Evolutionary conservation across 1,140 invertebrate genomes (phyloP), one percentile per base, ranked within the genome.

Genomic region (Musca vetustissima): DNA sequence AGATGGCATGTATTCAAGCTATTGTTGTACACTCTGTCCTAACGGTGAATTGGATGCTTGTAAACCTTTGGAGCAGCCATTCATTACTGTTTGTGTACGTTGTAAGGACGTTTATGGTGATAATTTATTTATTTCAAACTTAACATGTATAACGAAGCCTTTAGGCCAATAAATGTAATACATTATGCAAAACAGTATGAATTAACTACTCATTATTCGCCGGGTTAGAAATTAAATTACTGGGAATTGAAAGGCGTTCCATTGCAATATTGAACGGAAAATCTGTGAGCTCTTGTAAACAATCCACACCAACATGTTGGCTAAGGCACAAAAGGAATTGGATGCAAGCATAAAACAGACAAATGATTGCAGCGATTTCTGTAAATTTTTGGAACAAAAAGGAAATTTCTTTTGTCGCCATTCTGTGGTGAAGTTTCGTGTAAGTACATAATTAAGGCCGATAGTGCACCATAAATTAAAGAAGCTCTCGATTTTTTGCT

Each of bases 211-310:
- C n/a, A n/a, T 84, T 97, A 98, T 79, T 98, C 97, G 47, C 96
- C 98, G 4, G 98, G 98, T 1, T 99, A 98, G 98, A 99, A 99
- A 84, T 99, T 98, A 81, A 99, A 99, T 83, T 96, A 99, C 82
- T 99, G 98, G 98, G 98, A 99, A 83, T 83, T 99, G 2, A 99
- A 99, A 89, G 97, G 97, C 72, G 97, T 99, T 1, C 98, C 98
- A 49, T 85, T 99, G 13, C 88, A 80, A 85, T 50, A 86, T 89
- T 0, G 84, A 84, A 4, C 73, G 82, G 15, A 85, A 88, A 24
- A 84, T 97, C 0, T 71, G 78, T 0, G 82, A 86, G 1, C 78
- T 98, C 14, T 83, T 99, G 1, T 88, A 93, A n/a, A 83, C 87
- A 0, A 97, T 99, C 55, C 98, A 99, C 71, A 72, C 84, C 0